These are phyloP conservation scores for Corythornis leucogaster DNA, from an alignment of 2,797 vertebrate species.

Conservation along the genomic window DNA sequence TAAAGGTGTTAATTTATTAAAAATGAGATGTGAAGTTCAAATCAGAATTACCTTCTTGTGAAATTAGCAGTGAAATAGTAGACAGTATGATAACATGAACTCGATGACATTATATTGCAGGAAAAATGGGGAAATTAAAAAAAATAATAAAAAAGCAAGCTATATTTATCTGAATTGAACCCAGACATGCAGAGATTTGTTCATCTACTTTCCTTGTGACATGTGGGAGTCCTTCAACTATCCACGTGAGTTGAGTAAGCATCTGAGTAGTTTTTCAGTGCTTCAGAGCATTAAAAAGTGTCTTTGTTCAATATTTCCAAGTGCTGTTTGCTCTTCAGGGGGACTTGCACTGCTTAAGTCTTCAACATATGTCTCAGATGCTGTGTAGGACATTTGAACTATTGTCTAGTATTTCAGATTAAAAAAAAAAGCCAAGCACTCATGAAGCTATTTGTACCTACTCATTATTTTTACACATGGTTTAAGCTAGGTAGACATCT, in stretches of 20 bases:
- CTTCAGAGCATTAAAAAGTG: background rate
- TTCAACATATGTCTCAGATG: background rate
- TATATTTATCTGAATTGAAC: background rate
- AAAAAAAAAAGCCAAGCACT: background rate
- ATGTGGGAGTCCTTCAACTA: background rate
- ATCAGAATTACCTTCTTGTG: constrained; percentile 24
- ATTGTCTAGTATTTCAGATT: background rate
- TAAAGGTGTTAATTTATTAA: constrained; percentile 27
- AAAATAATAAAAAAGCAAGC: background rate
- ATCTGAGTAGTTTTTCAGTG: background rate
- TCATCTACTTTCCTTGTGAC: background rate
- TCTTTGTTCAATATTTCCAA: constrained; percentile 1
- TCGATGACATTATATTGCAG: background rate
- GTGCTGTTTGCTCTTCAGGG: background rate
- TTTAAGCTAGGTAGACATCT: background rate
- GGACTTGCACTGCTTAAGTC: background rate
- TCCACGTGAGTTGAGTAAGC: background rate
- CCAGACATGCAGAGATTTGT: background rate
- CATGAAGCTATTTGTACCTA: background rate
- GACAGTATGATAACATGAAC: background rate
- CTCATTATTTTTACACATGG: background rate
- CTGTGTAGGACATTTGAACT: background rate
- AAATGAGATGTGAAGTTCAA: constrained; percentile 4
- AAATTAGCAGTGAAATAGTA: constrained; percentile 27
- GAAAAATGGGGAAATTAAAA: background rate